Evolutionary conservation across 2,113 vertebrate species (phyloP), one percentile per base, ranked within the genome.

Genomic region (Plecturocebus donacophilus): DNA sequence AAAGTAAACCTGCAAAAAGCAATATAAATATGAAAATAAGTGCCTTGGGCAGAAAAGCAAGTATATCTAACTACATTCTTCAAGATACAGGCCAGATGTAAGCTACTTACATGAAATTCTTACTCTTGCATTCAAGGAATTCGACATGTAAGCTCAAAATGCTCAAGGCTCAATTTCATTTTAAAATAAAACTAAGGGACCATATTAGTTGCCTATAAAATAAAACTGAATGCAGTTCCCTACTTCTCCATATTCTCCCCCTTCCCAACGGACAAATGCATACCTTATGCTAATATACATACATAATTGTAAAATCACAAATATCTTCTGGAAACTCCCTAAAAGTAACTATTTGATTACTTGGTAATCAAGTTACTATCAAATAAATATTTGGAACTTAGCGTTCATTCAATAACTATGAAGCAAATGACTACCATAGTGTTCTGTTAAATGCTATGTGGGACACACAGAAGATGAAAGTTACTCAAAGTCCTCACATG

Each of bases 171-270:
- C 54, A 49, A 27, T 88, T 97, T 96, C 77, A 93, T 54, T 94
- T 94, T 52, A 94, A 88, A 87, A 91, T 75, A 88, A 85, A 95
- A 87, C 75, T 49, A 94, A 91, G 0, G 75, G 45, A 8, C 47
- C n/a, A 54, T 17, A 96, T 73, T 90, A 94, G 45, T 30, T 93
- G 23, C 42, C 64, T 82, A 42, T 76, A 89, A 97, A 94, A 84
- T 66, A 95, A 90, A 96, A 90, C 32, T 23, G 16, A 94, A 58
- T 35, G 12, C 12, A 71, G 30, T 80, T 87, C 3, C 42, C 35
- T 49, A 86, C 61, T 88, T 52, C 32, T 91, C 40, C 54, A 71
- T 9, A 49, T 61, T 75, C 3, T 21, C 49, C 45, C 5, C 52
- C 87, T 71, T 86, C 61, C 79, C 66, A 89, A 93, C 30, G 32